phyloP scores from a whole-genome alignment of 2,888 invertebrate species.

The Noctua janthe region DNA sequence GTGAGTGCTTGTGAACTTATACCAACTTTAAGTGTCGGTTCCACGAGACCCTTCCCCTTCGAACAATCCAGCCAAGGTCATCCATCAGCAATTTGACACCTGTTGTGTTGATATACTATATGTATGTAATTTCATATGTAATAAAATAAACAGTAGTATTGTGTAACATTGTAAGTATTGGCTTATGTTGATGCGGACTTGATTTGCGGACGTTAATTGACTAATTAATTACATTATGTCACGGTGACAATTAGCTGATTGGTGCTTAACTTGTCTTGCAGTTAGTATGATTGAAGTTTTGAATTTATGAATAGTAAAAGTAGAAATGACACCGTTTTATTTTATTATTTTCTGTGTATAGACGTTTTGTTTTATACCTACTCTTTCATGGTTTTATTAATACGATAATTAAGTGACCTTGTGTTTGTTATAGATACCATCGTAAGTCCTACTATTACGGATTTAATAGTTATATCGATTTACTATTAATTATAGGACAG shows the following conservation, averaged over 20 bases:
- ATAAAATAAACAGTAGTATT: conserved; percentile 63
- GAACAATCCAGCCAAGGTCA: conserved; percentile 83
- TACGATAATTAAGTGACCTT: conserved; percentile 13
- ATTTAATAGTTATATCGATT: conserved; percentile 38
- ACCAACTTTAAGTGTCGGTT: conserved; percentile 77
- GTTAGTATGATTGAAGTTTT: conserved; percentile 32
- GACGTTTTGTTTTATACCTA: conserved; percentile 1
- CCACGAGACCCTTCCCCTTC: conserved; percentile 68
- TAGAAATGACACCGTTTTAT: not conserved
- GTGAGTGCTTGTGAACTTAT: conserved; percentile 84
- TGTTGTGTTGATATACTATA: conserved; percentile 84
- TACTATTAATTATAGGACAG: conserved; percentile 5
- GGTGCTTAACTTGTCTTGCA: conserved; percentile 29
- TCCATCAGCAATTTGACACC: conserved; percentile 84
- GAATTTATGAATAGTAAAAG: conserved; percentile 16
- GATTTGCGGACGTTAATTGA: conserved; percentile 56
- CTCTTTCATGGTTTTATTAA: conserved; percentile 10
- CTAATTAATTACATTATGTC: conserved; percentile 52
- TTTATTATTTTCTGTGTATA: conserved; percentile 8
- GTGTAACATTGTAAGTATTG: conserved; percentile 54
- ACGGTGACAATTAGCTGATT: conserved; percentile 56
- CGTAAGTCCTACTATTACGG: not conserved
- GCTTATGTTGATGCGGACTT: conserved; percentile 44
- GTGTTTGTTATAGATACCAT: conserved; percentile 1
- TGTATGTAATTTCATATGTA: conserved; percentile 78